A percentile compares a stretch with the other conserved stretches of the same genome.
These are phyloP conservation scores for Dolichomitus sp. DNA, from an alignment of 2,888 invertebrate genomes.

Conservation along the genomic window DNA sequence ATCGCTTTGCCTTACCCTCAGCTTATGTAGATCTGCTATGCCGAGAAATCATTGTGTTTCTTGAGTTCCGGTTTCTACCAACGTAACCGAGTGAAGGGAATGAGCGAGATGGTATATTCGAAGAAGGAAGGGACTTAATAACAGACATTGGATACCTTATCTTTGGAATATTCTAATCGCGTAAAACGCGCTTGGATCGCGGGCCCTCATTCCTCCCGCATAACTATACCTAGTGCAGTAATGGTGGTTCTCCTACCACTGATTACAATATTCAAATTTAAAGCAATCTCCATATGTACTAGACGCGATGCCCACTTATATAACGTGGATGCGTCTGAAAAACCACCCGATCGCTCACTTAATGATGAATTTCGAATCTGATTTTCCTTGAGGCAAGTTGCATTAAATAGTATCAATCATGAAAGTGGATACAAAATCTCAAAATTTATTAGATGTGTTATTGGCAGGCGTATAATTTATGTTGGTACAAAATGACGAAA, in stretches of 20 bases:
- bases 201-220: slow-evolving; percentile 37
- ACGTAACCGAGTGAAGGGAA: slow-evolving; percentile 9
- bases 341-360: background rate
- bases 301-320: slow-evolving; percentile 51
- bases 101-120: slow-evolving; percentile 21
- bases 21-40: slow-evolving; percentile 17
- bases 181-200: slow-evolving; percentile 37
- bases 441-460: background rate
- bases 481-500: background rate
- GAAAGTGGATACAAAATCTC: background rate
- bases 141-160: slow-evolving; percentile 75
- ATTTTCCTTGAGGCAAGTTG: background rate
- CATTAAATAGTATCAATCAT: background rate
- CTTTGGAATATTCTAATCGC: slow-evolving; percentile 77
- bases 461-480: background rate
- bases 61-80: slow-evolving; percentile 31
- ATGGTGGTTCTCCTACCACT: slow-evolving; percentile 73
- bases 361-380: slow-evolving; percentile 19
- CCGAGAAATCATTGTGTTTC: slow-evolving; percentile 28
- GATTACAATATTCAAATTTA: slow-evolving; percentile 81
- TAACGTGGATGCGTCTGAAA: slow-evolving; percentile 26
- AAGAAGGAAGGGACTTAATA: slow-evolving; percentile 68
- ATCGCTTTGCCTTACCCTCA: slow-evolving; percentile 22
- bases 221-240: slow-evolving; percentile 72
- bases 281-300: slow-evolving; percentile 76